Evolutionary conservation across 2,797 vertebrate genomes (phyloP).

Genomic region (Rallus crepitans): DNA sequence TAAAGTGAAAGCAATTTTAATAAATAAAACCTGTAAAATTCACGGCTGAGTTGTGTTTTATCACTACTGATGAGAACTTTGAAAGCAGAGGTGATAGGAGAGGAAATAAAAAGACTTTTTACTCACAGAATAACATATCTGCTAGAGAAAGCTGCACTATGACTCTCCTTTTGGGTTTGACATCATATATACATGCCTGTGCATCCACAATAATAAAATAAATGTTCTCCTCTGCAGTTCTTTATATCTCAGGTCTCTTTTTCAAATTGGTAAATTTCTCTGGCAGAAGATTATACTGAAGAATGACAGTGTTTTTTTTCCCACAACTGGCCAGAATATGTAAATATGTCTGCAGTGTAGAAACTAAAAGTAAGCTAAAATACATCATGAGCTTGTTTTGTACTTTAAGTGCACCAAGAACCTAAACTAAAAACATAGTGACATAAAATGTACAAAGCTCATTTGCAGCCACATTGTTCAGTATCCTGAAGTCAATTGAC

Average conservation of each 20-base stretch:
- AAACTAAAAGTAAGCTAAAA: constrained; percentile 34
- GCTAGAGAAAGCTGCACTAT: not conserved
- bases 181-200: not conserved
- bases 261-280: constrained; percentile 14
- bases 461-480: not conserved
- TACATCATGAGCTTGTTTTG: not conserved
- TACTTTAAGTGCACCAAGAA: constrained; percentile 31
- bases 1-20: constrained; percentile 11
- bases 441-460: constrained; percentile 22
- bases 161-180: constrained; percentile 38
- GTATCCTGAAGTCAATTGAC: constrained; percentile 1
- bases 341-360: not conserved
- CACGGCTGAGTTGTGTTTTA: not conserved
- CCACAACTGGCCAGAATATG: not conserved
- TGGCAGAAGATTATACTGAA: not conserved
- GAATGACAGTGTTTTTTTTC: not conserved
- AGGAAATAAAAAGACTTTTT: constrained; percentile 45
- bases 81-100: constrained; percentile 22
- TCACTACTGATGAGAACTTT: not conserved
- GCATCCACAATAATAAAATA: constrained; percentile 53
- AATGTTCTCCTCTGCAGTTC: not conserved
- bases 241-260: constrained; percentile 34
- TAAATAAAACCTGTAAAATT: constrained; percentile 44
- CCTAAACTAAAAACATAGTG: constrained; percentile 17
- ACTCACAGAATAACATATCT: constrained; percentile 7